These are phyloP conservation scores for Esperia sulphurella DNA, from an alignment of 2,888 invertebrate species.

Conservation along the genomic window DNA sequence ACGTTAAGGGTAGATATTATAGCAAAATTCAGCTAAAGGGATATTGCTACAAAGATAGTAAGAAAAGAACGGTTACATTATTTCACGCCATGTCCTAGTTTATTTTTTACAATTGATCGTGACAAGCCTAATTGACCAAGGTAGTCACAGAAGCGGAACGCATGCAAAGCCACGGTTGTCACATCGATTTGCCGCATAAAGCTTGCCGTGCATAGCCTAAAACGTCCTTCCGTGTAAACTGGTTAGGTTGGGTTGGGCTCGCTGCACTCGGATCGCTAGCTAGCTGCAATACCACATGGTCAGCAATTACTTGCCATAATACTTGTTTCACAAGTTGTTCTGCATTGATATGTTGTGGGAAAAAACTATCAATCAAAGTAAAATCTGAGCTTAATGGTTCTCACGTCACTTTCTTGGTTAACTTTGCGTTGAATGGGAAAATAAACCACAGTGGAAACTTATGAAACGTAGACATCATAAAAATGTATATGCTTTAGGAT, in stretches of 20 bases:
- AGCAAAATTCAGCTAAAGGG: too few relatives aligned
- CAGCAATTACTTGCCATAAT: constrained; percentile 11
- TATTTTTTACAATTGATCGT: constrained; percentile 7
- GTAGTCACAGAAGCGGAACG: constrained; percentile 37
- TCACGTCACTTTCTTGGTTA: constrained; percentile 3
- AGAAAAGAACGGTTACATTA: background rate
- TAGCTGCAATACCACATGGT: constrained; percentile 4
- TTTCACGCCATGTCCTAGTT: background rate
- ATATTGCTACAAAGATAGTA: too few relatives aligned
- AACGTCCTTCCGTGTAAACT: constrained; percentile 67
- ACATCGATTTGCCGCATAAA: constrained; percentile 52
- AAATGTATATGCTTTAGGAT: too few relatives aligned
- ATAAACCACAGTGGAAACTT: too few relatives aligned
- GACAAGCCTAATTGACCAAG: constrained; percentile 49
- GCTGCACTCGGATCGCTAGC: background rate
- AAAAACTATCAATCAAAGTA: constrained; percentile 13
- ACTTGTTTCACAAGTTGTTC: constrained; percentile 11
- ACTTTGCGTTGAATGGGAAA: too few relatives aligned
- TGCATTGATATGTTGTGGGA: constrained; percentile 9
- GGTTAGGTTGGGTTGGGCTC: constrained; percentile 28
- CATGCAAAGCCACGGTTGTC: constrained; percentile 52
- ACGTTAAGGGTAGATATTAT: too few relatives aligned
- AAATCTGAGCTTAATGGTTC: constrained; percentile 7
- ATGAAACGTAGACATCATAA: too few relatives aligned
- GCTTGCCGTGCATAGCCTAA: constrained; percentile 51